Evolutionary conservation across 1,140 invertebrate genomes (phyloP), one percentile per base, ranked within the genome.

Genomic region (Teleogryllus occipitalis): DNA sequence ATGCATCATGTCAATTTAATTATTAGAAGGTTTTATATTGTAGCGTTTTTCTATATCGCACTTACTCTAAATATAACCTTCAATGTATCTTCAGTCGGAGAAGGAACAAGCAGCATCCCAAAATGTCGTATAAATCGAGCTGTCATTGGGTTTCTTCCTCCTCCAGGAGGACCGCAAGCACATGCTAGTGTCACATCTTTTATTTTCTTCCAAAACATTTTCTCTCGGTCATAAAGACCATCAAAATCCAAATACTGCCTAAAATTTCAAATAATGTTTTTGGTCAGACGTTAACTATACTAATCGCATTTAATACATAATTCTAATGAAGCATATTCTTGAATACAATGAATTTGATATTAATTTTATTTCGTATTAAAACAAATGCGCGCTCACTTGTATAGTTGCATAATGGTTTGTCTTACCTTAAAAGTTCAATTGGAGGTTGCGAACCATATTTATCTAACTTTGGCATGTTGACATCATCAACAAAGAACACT

Each of bases 401-500:
- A 39, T 39, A 39, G 27, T 39, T 39, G 27, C 5, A 39, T 1
- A 39, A 39, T 39, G n/a, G n/a, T n/a, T n/a, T 39, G 27, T 39
- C 27, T 85, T 83, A 94, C 88, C 95, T 89, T 14, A 98, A 84
- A 73, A 97, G 86, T 87, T 98, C 96, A 79, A 97, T 94, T 0
- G 96, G 93, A 65, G 96, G 95, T 85, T 96, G 95, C 8, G 95
- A 94, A 21, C 95, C 95, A 84, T 96, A 97, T 0, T 90, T 90
- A 82, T 96, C 92, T 49, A 93, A 84, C 82, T 91, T 92, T 0
- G 96, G 96, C 95, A 97, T 96, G 83, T 97, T 97, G 0, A 97
- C 90, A 84, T 98, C 96, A 85, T 98, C 96, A n/a, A 97, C 92
- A 85, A 96, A 96, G 76, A 96, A 89, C 48, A 96, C 90, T 0